These are phyloP conservation scores for Thelaira solivaga DNA, from an alignment of 2,888 invertebrate genomes.

Conservation along the genomic window DNA sequence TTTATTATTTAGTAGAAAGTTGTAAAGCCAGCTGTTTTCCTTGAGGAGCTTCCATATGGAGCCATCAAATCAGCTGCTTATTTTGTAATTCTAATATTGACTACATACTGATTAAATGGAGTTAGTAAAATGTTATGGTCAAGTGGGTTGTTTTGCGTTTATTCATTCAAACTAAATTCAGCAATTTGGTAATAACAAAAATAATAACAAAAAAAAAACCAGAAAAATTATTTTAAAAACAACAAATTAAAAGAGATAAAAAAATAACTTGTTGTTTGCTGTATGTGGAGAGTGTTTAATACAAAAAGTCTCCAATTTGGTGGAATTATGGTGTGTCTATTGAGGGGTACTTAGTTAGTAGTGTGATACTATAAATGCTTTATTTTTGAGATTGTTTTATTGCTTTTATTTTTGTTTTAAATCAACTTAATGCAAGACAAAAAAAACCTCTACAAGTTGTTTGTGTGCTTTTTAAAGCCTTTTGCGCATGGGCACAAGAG, in stretches of 20 bases:
- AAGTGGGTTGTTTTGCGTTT: neutral
- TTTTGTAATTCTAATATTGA: too few species aligned
- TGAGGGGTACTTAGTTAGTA: slow-evolving; percentile 4
- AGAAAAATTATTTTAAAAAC: too few species aligned
- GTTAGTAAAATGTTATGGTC: too few species aligned
- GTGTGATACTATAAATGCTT: slow-evolving; percentile 21
- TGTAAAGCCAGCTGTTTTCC: too few species aligned
- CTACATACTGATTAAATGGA: too few species aligned
- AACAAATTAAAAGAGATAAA: slow-evolving; percentile 29
- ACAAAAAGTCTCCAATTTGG: slow-evolving; percentile 37
- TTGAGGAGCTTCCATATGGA: too few species aligned
- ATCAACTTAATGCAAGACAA: neutral
- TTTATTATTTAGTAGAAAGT: too few species aligned
- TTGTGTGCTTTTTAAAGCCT: neutral
- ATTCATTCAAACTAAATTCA: slow-evolving; percentile 29
- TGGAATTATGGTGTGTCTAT: neutral
- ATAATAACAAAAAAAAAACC: slow-evolving; percentile 20
- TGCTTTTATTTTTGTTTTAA: slow-evolving; percentile 15
- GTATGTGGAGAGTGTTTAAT: slow-evolving; percentile 1
- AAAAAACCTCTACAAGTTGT: slow-evolving; percentile 30
- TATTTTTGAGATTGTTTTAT: slow-evolving; percentile 30
- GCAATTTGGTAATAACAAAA: slow-evolving; percentile 54
- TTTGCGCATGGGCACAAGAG: slow-evolving; percentile 50
- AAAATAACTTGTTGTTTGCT: slow-evolving; percentile 41
- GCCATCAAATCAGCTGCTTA: too few species aligned